Conservation (phyloP, 1,140 invertebrate genomes). For the Palaemon carinicauda region DNA sequence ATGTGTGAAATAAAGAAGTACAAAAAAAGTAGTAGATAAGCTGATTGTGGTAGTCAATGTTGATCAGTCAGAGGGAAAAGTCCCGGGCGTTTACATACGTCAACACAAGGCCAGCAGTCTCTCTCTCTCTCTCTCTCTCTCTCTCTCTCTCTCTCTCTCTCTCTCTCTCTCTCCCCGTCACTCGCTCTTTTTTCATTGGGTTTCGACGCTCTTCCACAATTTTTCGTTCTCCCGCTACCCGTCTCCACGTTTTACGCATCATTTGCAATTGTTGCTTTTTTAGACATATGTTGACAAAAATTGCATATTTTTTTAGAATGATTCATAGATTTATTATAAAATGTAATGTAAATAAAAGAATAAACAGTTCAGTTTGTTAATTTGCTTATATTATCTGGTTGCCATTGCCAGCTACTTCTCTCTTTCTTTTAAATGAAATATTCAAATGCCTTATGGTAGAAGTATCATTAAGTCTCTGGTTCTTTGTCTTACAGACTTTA, state of each 20-base stretch:
- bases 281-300: no score
- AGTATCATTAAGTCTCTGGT: no score
- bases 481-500: constrained; percentile 29
- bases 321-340: no score
- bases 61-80: background rate
- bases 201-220: background rate
- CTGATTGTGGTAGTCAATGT: background rate
- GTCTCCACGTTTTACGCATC: background rate
- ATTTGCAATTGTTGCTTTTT: background rate
- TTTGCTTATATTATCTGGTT: background rate
- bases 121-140: background rate
- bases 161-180: background rate
- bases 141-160: constrained; percentile 6
- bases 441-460: no score
- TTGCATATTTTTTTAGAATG: no score
- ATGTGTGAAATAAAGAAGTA: no score
- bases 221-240: background rate
- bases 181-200: background rate
- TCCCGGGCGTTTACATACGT: background rate
- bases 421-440: no score
- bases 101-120: background rate
- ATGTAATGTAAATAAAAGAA: no score
- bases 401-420: background rate
- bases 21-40: background rate
- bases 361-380: no score